phyloP scores from a whole-genome alignment of 2,888 invertebrate species.

The Melanargia galathea region DNA sequence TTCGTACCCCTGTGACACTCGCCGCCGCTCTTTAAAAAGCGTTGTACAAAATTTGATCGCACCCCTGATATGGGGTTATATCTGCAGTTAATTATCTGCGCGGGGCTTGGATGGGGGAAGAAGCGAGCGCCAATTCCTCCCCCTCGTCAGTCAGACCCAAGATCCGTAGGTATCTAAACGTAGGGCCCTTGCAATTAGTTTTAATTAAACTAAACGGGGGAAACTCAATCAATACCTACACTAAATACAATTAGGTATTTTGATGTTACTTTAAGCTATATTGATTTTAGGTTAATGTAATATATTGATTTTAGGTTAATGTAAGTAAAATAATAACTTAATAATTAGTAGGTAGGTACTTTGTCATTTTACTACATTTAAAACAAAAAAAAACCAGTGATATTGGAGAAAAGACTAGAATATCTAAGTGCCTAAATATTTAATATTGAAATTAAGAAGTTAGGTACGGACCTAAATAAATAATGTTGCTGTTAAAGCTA shows the following conservation, averaged over 20 bases:
- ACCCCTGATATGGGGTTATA: slow-evolving; percentile 65
- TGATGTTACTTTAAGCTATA: slow-evolving; percentile 10
- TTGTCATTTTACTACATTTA: too few species aligned
- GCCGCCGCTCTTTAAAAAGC: slow-evolving; percentile 71
- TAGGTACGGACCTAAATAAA: too few species aligned
- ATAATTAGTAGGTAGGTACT: too few species aligned
- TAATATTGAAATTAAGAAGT: too few species aligned
- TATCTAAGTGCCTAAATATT: too few species aligned
- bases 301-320: background rate
- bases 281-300: background rate
- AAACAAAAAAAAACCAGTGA: too few species aligned
- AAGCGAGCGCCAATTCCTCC: slow-evolving; percentile 69
- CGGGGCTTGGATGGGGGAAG: slow-evolving; percentile 68
- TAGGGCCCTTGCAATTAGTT: slow-evolving; percentile 71
- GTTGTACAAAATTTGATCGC: slow-evolving; percentile 74
- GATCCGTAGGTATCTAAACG: slow-evolving; percentile 64
- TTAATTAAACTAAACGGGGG: slow-evolving; percentile 70
- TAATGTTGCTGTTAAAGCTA: too few species aligned
- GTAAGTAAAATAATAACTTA: too few species aligned
- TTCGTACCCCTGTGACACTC: slow-evolving; percentile 54
- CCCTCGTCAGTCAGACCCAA: slow-evolving; percentile 53
- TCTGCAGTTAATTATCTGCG: slow-evolving; percentile 80
- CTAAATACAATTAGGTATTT: slow-evolving; percentile 8
- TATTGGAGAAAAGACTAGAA: too few species aligned
- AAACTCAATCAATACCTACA: slow-evolving; percentile 35